Conservation (phyloP, 2,113 vertebrate genomes). For the Morphnarchus princeps region DNA sequence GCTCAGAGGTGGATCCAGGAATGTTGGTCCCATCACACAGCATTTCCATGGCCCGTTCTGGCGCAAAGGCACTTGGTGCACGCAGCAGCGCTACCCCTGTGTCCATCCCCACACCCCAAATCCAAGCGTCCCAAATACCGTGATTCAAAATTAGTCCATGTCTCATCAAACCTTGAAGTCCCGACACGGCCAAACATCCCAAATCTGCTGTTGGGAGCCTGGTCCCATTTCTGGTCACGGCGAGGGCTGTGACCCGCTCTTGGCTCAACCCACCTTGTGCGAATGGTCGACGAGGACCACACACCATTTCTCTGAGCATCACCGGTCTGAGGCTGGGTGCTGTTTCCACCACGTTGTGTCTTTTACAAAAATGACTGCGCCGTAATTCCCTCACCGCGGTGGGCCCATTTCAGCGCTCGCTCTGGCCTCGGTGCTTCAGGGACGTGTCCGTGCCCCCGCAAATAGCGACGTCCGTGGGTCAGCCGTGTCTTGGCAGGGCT, state of each 20-base stretch:
- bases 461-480: rapidly evolving
- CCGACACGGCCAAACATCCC: rapidly evolving
- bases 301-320: neutral
- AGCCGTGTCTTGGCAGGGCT: neutral
- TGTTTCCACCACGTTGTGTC: neutral
- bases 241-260: rapidly evolving
- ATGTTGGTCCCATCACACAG: neutral
- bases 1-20: neutral
- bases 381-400: rapidly evolving
- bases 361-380: neutral
- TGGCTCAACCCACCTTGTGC: neutral
- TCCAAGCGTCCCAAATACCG: neutral
- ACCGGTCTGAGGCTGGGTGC: neutral
- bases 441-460: rapidly evolving
- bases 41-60: rapidly evolving
- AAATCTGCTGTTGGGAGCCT: neutral
- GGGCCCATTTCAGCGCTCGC: neutral
- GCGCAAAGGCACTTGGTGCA: rapidly evolving
- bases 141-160: neutral
- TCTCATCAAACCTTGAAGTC: neutral
- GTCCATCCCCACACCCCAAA: neutral
- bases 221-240: neutral
- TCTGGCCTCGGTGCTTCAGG: neutral
- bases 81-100: neutral
- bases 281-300: rapidly evolving